phyloP scores from a whole-genome alignment of 2,888 invertebrate species.

The Yponomeuta evonymella region DNA sequence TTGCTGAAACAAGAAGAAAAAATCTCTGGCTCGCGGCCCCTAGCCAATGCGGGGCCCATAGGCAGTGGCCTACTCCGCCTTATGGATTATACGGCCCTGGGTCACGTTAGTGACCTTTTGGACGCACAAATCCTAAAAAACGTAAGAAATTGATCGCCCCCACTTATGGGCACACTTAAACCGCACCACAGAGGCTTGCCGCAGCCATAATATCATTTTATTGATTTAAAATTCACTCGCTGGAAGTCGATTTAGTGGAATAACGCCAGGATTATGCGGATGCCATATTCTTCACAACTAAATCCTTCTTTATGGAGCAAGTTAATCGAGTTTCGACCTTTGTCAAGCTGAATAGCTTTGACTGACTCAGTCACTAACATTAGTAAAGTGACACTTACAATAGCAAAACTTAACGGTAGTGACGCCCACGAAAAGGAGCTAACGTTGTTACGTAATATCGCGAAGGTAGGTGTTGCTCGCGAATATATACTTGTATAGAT shows the following conservation, averaged over 20 bases:
- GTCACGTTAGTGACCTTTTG: no score
- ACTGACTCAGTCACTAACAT: not conserved
- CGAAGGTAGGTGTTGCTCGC: no score
- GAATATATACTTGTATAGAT: no score
- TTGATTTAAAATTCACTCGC: not conserved
- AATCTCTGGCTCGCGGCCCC: no score
- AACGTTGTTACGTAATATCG: no score
- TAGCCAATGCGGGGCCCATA: no score
- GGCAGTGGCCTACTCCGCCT: no score
- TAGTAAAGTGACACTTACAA: not conserved
- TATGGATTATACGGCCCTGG: no score
- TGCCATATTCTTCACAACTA: not conserved
- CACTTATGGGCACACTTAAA: not conserved
- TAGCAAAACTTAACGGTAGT: no score
- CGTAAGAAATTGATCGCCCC: not conserved
- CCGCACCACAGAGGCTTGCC: not conserved
- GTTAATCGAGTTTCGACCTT: not conserved
- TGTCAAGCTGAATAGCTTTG: not conserved
- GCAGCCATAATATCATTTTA: not conserved
- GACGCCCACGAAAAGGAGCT: no score
- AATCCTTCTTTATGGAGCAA: not conserved
- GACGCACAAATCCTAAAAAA: no score
- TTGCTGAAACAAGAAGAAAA: no score
- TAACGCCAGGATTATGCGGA: not conserved
- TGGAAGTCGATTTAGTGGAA: not conserved